phyloP scores from a whole-genome alignment of 2,113 vertebrate genomes.

The Gymnocephalus cernua region DNA sequence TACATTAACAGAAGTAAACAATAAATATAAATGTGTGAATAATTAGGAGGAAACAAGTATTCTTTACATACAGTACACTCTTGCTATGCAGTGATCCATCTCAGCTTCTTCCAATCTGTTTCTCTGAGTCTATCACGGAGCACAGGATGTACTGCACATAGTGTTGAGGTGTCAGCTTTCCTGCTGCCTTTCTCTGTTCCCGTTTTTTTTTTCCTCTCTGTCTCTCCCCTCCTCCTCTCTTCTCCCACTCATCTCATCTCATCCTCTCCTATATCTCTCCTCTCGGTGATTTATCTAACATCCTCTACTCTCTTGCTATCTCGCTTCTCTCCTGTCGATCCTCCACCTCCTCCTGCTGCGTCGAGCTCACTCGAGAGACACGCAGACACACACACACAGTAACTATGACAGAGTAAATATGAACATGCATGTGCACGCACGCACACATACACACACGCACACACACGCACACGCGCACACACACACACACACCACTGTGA shows the following conservation, averaged over 20 bases:
- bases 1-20: background rate
- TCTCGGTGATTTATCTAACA: constrained; percentile 23
- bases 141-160: constrained; percentile 41
- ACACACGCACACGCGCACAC: background rate
- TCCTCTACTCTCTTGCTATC: background rate
- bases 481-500: background rate
- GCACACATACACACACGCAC: background rate
- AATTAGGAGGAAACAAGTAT: background rate
- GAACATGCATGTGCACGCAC: constrained; percentile 43
- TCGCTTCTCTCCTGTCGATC: constrained; percentile 5
- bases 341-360: background rate
- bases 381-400: background rate
- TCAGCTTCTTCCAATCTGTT: background rate
- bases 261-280: constrained; percentile 1
- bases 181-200: constrained; percentile 13
- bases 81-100: background rate
- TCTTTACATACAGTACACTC: background rate
- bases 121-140: constrained; percentile 16
- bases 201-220: background rate
- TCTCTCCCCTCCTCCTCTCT: background rate
- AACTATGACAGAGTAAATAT: background rate
- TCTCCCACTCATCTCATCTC: constrained; percentile 2
- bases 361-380: constrained; percentile 12
- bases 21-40: background rate
- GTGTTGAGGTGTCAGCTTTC: constrained; percentile 56